phyloP scores from a whole-genome alignment of 2,888 invertebrate species.

The Athalia circularis region DNA sequence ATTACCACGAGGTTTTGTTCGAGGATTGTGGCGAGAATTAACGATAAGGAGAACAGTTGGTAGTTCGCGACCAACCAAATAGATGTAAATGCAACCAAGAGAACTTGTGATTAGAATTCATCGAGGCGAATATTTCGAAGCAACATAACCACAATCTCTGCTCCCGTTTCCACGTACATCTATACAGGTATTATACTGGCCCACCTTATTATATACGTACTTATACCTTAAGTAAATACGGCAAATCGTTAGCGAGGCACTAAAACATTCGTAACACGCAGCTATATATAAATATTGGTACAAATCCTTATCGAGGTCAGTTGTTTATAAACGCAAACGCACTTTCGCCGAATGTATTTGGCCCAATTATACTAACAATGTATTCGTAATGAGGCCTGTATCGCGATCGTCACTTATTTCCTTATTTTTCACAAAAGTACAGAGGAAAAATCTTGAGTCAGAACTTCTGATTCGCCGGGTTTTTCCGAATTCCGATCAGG shows the following conservation, averaged over 20 bases:
- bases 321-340: not conserved
- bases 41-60: conserved; percentile 14
- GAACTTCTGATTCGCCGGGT: no score
- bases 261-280: conserved; percentile 8
- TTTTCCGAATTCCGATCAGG: no score
- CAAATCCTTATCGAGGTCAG: conserved; percentile 18
- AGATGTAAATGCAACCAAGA: conserved; percentile 27
- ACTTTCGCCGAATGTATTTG: conserved; percentile 27
- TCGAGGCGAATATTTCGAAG: conserved; percentile 26
- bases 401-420: no score
- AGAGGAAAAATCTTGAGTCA: no score
- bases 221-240: no score
- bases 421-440: no score
- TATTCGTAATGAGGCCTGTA: not conserved
- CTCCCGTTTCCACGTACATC: not conserved
- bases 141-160: not conserved
- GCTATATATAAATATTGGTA: not conserved
- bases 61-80: not conserved
- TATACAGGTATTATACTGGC: not conserved
- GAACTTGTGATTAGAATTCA: conserved; percentile 27
- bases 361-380: not conserved
- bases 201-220: no score
- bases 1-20: no score
- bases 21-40: not conserved
- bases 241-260: conserved; percentile 23